Evolutionary conservation across 2,888 invertebrate genomes (phyloP), one percentile per base, ranked within the genome.

Genomic region (Latrodectus hesperus): DNA sequence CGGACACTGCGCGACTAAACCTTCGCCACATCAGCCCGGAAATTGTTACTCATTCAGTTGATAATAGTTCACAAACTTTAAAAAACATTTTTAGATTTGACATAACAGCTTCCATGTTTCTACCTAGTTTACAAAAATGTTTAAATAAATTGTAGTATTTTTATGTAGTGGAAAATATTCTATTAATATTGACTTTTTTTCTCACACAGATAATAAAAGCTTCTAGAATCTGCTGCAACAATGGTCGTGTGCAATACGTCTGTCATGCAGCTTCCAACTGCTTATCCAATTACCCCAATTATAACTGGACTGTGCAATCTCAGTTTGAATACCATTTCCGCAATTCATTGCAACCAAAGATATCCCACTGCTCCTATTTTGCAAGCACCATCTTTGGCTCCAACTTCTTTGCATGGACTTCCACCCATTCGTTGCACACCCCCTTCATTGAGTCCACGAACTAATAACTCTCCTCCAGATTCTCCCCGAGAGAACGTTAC

Each of bases 161-260:
- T 38, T 38, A 6, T 38, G 2, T 38, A 38, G 38, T 38, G 6
- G 38, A 38, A 38, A 38, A 38, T 38, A 38, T 38, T 38, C 5
- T 3, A 38, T 38, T 38, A 38, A 38, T 38, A 3, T 38, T n/a
- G n/a, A n/a, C n/a, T 38, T 38, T 6, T 38, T 38, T 38, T 38
- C 6, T 38, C 38, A 0, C 4, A 38, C 38, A 38, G 38, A 3
- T 38, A 38, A 38, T 38, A 68, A 71, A 14, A 26, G 16, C 51
- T 71, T 71, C 71, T n/a, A 16, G 9, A 26, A 17, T 49, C 71
- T 11, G 49, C 68, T 16, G 26, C 65, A n/a, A 67, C 9, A 22
- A 84, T 84, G 84, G 84, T 84, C 49, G 78, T 84, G 70, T 83
- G 83, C 67, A 84, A 65, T 71, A 76, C 75, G 6, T 38, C 83